Percentiles rank a stretch among this genome's conserved stretches.
Conservation (phyloP, 2,113 vertebrate species). For the Burhinus oedicnemus region DNA sequence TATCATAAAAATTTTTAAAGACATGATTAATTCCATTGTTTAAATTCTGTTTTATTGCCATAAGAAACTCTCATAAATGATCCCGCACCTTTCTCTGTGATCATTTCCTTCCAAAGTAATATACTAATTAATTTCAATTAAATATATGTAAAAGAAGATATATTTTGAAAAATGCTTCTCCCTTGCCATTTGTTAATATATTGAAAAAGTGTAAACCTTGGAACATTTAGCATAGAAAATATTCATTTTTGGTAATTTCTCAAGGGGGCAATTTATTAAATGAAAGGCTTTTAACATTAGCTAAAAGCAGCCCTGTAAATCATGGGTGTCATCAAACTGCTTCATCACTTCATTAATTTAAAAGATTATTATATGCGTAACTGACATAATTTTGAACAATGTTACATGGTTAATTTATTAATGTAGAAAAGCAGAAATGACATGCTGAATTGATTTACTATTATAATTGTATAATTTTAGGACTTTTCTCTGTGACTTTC, state of each 20-base stretch:
- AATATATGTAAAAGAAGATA: slow-evolving; percentile 85
- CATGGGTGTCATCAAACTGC: slow-evolving; percentile 84
- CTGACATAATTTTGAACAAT: slow-evolving; percentile 93
- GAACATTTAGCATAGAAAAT: slow-evolving; percentile 85
- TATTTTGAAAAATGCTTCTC: slow-evolving; percentile 81
- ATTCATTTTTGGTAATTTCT: slow-evolving; percentile 92
- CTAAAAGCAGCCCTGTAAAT: slow-evolving; percentile 91
- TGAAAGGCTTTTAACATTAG: slow-evolving; percentile 88
- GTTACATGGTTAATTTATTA: slow-evolving; percentile 92
- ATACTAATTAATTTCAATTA: slow-evolving; percentile 86
- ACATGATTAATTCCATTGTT: slow-evolving; percentile 79
- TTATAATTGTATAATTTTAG: slow-evolving; percentile 84
- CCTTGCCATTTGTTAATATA: slow-evolving; percentile 81
- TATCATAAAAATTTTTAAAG: slow-evolving; percentile 69
- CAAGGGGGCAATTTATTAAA: slow-evolving; percentile 87
- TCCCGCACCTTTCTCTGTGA: slow-evolving; percentile 68
- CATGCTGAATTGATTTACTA: slow-evolving; percentile 83
- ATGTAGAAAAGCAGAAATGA: slow-evolving; percentile 84
- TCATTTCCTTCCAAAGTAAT: slow-evolving; percentile 79
- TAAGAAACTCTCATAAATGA: slow-evolving; percentile 78
- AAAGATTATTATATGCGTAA: slow-evolving; percentile 91
- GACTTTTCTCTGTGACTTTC: slow-evolving; percentile 81
- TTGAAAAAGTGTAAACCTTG: slow-evolving; percentile 87
- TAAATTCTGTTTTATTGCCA: slow-evolving; percentile 77
- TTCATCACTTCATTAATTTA: slow-evolving; percentile 96